phyloP scores from a whole-genome alignment of 2,888 invertebrate genomes.

The Folsomia candida region DNA sequence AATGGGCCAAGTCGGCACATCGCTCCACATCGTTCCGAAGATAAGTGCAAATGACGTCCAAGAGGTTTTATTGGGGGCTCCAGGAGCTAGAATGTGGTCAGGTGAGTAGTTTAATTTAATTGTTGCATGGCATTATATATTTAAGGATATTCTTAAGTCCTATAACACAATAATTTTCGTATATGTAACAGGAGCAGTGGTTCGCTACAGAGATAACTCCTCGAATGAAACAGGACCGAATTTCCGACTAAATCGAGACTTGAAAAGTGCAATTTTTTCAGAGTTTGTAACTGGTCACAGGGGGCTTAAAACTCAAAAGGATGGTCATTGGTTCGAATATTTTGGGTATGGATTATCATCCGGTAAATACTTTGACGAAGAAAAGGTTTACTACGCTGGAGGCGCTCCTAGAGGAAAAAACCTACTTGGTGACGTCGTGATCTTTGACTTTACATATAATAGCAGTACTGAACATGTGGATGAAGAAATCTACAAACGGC shows the following conservation, averaged over 20 bases:
- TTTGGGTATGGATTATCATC: slow-evolving; percentile 33
- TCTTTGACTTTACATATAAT: slow-evolving; percentile 18
- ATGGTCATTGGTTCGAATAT: slow-evolving; percentile 18
- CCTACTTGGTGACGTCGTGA: slow-evolving; percentile 25
- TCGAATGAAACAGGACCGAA: background rate
- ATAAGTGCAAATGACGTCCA: background rate
- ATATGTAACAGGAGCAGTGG: slow-evolving; percentile 24
- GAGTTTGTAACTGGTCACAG: slow-evolving; percentile 24
- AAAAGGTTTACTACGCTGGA: slow-evolving; percentile 19
- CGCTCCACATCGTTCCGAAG: slow-evolving; percentile 16
- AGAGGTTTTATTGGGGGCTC: slow-evolving; percentile 31
- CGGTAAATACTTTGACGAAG: slow-evolving; percentile 17
- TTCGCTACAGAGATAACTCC: slow-evolving; percentile 22
- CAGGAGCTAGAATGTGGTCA: slow-evolving; percentile 28
- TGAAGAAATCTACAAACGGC: slow-evolving; percentile 7
- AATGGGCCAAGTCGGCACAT: slow-evolving; percentile 27
- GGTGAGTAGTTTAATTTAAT: slow-evolving; percentile 1
- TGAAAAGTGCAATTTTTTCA: slow-evolving; percentile 13
- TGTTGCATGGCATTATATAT: too few relatives aligned
- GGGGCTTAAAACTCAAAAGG: background rate
- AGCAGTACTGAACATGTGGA: background rate
- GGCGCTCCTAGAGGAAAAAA: slow-evolving; percentile 30
- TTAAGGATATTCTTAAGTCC: too few relatives aligned
- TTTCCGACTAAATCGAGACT: slow-evolving; percentile 20
- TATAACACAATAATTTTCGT: background rate